Evolutionary conservation across 2,113 vertebrate genomes (phyloP).

Genomic region (Salvelinus sp.): DNA sequence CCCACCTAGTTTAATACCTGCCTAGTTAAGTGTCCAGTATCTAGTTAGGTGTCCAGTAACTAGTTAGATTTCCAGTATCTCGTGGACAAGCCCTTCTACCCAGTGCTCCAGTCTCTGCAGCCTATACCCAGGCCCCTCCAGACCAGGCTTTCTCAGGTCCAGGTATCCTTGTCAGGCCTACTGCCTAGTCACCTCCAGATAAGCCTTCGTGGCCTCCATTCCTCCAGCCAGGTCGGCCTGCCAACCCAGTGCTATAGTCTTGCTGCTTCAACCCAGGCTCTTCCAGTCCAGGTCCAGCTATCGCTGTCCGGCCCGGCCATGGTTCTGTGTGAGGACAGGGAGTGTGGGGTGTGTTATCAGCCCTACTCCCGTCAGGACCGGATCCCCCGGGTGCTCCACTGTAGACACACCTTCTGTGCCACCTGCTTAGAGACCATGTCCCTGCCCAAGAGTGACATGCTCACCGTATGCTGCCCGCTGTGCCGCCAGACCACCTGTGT

Average conservation of each 20-base stretch:
- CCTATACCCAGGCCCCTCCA: too few species aligned
- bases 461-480: slow-evolving; percentile 69
- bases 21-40: too few species aligned
- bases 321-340: slow-evolving; percentile 69
- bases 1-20: not conserved
- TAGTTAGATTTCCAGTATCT: too few species aligned
- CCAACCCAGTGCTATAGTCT: too few species aligned
- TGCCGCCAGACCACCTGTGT: slow-evolving; percentile 72
- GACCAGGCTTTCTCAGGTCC: not conserved
- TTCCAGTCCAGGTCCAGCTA: not conserved
- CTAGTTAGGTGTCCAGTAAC: too few species aligned
- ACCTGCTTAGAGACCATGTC: slow-evolving; percentile 69
- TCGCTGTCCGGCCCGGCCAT: slow-evolving; percentile 32
- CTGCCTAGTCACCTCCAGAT: not conserved
- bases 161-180: not conserved
- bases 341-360: slow-evolving; percentile 72
- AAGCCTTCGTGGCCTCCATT: not conserved
- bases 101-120: not conserved
- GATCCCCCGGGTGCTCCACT: slow-evolving; percentile 73
- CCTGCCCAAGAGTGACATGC: slow-evolving; percentile 35
- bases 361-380: slow-evolving; percentile 62
- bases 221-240: not conserved
- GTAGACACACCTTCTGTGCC: slow-evolving; percentile 74
- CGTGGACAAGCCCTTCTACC: too few species aligned
- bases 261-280: not conserved